phyloP scores from a whole-genome alignment of 2,797 vertebrate genomes.

The Lepus oiostolus region DNA sequence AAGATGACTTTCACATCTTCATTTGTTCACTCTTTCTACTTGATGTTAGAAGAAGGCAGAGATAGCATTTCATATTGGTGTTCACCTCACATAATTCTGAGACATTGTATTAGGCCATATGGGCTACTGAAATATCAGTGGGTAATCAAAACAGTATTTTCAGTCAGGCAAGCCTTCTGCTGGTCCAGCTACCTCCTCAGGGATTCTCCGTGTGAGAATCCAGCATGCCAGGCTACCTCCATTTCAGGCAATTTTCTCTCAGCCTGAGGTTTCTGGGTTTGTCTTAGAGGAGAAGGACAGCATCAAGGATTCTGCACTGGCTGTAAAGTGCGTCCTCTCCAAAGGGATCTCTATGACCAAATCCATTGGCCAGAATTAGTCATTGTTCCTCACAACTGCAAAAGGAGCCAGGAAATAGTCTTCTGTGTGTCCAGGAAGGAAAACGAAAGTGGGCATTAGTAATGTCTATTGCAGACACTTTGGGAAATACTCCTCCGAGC shows the following conservation, averaged over 20 bases:
- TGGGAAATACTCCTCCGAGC: background rate
- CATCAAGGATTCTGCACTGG: background rate
- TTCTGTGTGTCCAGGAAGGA: background rate
- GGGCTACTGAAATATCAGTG: background rate
- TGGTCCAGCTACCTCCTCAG: background rate
- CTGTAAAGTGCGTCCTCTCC: constrained; percentile 1
- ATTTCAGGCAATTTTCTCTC: background rate
- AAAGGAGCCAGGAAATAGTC: background rate
- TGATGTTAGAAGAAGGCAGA: constrained; percentile 17
- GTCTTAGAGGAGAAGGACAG: background rate
- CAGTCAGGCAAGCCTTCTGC: background rate
- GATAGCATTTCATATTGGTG: background rate
- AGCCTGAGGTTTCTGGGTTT: background rate
- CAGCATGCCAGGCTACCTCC: background rate
- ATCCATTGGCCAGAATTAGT: background rate
- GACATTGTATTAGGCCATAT: background rate
- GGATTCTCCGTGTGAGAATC: background rate
- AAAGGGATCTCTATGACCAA: background rate
- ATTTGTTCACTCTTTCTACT: background rate
- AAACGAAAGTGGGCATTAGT: background rate
- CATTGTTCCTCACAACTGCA: background rate
- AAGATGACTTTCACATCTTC: background rate
- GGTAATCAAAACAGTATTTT: constrained; percentile 8
- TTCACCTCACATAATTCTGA: constrained; percentile 23
- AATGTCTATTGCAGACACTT: background rate